phyloP scores from a whole-genome alignment of 2,797 vertebrate genomes.

The Paedocypris micromegethes region DNA sequence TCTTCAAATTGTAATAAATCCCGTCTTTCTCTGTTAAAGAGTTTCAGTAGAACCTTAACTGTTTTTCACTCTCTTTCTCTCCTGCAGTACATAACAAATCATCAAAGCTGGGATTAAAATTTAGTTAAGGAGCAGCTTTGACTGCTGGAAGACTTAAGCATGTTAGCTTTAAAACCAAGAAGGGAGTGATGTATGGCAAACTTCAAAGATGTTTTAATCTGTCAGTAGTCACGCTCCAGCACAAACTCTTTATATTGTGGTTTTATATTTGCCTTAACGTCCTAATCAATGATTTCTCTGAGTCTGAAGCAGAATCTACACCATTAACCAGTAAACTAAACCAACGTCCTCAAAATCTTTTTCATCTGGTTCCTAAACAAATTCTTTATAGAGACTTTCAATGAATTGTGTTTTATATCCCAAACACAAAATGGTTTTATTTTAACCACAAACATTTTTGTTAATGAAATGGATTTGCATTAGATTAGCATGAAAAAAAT shows the following conservation, averaged over 20 bases:
- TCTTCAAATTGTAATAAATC: constrained; percentile 34
- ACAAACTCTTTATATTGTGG: constrained; percentile 61
- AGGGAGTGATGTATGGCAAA: constrained; percentile 70
- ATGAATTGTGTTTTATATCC: too few relatives aligned
- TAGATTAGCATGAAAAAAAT: too few relatives aligned
- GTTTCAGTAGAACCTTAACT: constrained; percentile 59
- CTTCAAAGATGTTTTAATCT: constrained; percentile 79
- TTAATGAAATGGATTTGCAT: too few relatives aligned
- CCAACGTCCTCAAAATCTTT: constrained; percentile 4
- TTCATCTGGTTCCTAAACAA: neutral
- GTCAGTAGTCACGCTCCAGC: constrained; percentile 64
- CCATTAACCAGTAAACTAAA: constrained; percentile 20
- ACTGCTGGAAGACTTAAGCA: constrained; percentile 74
- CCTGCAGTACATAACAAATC: constrained; percentile 66
- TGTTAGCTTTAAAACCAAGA: constrained; percentile 73
- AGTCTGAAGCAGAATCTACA: neutral
- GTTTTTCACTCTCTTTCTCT: constrained; percentile 48
- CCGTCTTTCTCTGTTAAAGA: constrained; percentile 53
- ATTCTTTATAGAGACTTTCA: too few relatives aligned
- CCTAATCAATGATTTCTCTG: constrained; percentile 49
- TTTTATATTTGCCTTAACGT: constrained; percentile 51
- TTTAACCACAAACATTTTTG: too few relatives aligned
- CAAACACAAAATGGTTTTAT: too few relatives aligned
- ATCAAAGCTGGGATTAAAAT: constrained; percentile 75
- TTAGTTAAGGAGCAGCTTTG: constrained; percentile 62